These are phyloP conservation scores for Hyaena hyaena DNA, from an alignment of 2,113 vertebrate genomes.

Conservation along the genomic window DNA sequence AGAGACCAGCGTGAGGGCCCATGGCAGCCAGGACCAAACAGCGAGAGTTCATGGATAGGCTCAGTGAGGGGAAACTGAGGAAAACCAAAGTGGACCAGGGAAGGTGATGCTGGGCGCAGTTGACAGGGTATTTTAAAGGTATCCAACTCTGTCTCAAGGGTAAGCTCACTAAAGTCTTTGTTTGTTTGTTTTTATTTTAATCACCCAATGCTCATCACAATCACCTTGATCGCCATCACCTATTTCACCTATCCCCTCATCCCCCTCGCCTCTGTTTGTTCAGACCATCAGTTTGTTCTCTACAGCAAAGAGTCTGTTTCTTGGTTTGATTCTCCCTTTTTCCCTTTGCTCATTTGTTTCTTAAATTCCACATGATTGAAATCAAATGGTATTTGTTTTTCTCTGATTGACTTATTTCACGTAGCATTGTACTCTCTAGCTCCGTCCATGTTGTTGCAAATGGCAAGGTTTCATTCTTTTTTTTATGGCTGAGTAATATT, in stretches of 20 bases:
- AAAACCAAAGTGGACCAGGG: too few species aligned
- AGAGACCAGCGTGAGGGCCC: background rate
- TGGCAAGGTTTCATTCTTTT: background rate
- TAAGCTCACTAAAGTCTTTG: background rate
- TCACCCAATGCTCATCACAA: background rate
- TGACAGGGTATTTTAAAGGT: background rate
- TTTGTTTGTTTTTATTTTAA: background rate
- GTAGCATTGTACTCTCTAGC: background rate
- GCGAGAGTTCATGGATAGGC: background rate
- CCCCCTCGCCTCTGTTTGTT: background rate
- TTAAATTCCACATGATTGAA: background rate
- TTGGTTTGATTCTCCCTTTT: too few species aligned
- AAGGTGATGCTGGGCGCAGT: background rate
- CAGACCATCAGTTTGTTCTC: background rate
- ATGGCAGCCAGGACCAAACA: background rate
- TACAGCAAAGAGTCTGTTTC: background rate
- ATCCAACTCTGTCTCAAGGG: background rate
- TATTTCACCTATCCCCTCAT: background rate
- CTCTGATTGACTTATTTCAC: background rate
- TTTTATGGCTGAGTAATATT: background rate
- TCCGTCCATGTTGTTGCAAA: background rate
- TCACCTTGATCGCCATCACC: background rate
- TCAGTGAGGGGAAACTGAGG: background rate
- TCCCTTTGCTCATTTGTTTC: background rate
- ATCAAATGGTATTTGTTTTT: background rate